These are phyloP conservation scores for Lipophrys pholis DNA, from an alignment of 2,113 vertebrate species.

Conservation along the genomic window DNA sequence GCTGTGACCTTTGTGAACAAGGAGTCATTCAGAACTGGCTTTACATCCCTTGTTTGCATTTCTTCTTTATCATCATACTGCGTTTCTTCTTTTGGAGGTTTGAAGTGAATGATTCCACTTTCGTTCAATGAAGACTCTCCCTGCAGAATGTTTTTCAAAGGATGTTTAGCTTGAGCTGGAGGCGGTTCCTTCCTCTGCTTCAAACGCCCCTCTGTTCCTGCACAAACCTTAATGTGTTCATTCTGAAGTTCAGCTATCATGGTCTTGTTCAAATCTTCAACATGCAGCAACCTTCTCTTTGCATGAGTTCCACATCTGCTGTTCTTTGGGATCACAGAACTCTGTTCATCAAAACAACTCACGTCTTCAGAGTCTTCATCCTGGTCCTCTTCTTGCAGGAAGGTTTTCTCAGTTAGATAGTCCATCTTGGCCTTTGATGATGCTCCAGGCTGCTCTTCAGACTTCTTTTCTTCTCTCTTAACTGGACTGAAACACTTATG, in stretches of 20 bases:
- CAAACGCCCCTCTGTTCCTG: constrained; percentile 59
- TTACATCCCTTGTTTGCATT: constrained; percentile 19
- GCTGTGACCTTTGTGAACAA: constrained; percentile 21
- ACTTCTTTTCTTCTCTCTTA: constrained; percentile 33
- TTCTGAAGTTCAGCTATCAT: constrained; percentile 32
- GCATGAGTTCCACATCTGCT: constrained; percentile 29
- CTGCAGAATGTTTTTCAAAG: constrained; percentile 70
- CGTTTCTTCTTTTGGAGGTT: constrained; percentile 39
- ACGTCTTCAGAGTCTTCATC: constrained; percentile 38
- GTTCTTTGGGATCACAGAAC: constrained; percentile 18
- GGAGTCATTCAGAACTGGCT: constrained; percentile 19
- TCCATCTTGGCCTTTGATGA: constrained; percentile 63
- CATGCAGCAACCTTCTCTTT: constrained; percentile 39
- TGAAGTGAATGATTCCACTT: constrained; percentile 50
- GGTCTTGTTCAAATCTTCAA: constrained; percentile 39
- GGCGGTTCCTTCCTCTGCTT: constrained; percentile 64
- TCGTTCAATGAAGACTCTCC: constrained; percentile 58
- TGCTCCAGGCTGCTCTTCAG: constrained; percentile 14
- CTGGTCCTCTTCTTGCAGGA: constrained; percentile 16
- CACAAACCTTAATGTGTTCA: constrained; percentile 38
- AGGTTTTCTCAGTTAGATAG: background rate
- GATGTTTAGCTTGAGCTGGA: constrained; percentile 56
- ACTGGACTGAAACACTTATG: constrained; percentile 37
- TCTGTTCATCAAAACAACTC: constrained; percentile 26
- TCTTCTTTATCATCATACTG: constrained; percentile 37